Conservation (phyloP, 2,888 invertebrate genomes). For the Andrena dorsata region DNA sequence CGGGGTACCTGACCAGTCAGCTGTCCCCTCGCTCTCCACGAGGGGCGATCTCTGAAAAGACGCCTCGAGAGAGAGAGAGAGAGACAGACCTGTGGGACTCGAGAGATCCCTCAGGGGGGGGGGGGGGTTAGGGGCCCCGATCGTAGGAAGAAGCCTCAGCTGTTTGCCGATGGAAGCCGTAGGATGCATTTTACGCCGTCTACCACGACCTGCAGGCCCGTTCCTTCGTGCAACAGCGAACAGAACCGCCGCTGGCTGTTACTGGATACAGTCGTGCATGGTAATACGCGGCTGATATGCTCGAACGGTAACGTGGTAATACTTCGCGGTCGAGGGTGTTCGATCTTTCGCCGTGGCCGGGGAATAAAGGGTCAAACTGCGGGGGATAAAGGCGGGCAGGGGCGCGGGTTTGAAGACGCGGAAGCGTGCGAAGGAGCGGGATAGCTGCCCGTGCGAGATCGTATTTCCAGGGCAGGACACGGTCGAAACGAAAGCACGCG, state of each 20-base stretch:
- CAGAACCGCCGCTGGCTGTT: conserved; percentile 49
- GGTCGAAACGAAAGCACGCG: conserved; percentile 65
- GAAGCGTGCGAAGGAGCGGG: conserved; percentile 18
- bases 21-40: conserved; percentile 14
- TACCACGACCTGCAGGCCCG: conserved; percentile 43
- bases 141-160: conserved; percentile 78
- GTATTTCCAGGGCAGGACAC: conserved; percentile 57
- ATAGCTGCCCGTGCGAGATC: conserved; percentile 32
- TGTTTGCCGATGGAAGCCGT: conserved; percentile 82
- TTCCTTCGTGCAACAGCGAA: conserved; percentile 55
- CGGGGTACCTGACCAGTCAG: conserved; percentile 26
- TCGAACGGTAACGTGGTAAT: conserved; percentile 71
- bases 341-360: conserved; percentile 27
- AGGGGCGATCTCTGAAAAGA: conserved; percentile 3
- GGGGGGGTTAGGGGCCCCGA: conserved; percentile 71
- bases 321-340: conserved; percentile 41
- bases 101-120: conserved; percentile 68
- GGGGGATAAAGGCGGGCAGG: conserved; percentile 9
- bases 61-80: conserved; percentile 13
- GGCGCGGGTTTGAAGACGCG: conserved; percentile 31
- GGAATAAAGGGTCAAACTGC: conserved; percentile 16
- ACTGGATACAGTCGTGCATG: conserved; percentile 53
- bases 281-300: conserved; percentile 54
- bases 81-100: conserved; percentile 42
- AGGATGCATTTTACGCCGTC: conserved; percentile 61